Conservation (phyloP, 2,888 invertebrate genomes). For the Ganaspis brasiliensis region DNA sequence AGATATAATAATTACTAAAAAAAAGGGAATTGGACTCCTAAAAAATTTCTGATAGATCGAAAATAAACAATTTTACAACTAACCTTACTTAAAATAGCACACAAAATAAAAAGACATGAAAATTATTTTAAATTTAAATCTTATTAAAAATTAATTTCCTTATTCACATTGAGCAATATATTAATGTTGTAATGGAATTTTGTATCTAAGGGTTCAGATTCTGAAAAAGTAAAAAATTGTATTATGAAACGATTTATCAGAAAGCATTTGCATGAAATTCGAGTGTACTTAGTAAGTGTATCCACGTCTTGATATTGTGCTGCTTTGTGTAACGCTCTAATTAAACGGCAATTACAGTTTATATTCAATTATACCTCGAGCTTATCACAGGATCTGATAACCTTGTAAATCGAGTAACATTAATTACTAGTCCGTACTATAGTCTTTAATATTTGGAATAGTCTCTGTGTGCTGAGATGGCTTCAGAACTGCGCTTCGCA, state of each 20-base stretch:
- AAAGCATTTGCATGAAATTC: slow-evolving; percentile 4
- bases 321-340: slow-evolving; percentile 15
- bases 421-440: neutral
- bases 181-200: too few species aligned
- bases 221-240: neutral
- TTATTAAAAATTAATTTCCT: too few species aligned
- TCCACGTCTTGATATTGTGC: neutral
- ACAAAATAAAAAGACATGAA: too few species aligned
- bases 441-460: slow-evolving; percentile 79
- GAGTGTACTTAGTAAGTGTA: neutral
- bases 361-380: neutral
- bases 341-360: slow-evolving; percentile 1
- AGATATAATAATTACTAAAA: too few species aligned
- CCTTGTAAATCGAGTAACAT: neutral
- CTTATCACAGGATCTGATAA: slow-evolving; percentile 5
- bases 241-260: neutral
- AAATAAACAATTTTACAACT: neutral
- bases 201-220: too few species aligned
- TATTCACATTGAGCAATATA: too few species aligned
- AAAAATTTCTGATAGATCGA: slow-evolving; percentile 1
- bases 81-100: neutral
- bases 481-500: slow-evolving; percentile 94
- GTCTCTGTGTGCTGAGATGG: slow-evolving; percentile 97
- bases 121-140: too few species aligned
- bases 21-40: neutral